Evolutionary conservation across 2,113 vertebrate genomes (phyloP).

Genomic region (Catharus bicknelli): DNA sequence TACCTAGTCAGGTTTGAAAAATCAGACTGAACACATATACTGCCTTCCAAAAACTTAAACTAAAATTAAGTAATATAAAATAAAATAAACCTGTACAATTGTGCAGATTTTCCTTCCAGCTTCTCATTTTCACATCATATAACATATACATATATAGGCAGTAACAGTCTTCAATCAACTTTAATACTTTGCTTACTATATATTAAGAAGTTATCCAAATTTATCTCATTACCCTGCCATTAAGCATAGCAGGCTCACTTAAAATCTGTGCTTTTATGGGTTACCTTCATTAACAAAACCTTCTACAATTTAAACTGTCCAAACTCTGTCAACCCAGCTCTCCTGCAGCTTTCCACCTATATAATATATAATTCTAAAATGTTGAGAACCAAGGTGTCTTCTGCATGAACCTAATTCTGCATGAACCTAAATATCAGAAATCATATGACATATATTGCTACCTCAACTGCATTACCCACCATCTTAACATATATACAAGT

Average conservation of each 20-base stretch:
- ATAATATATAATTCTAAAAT: background rate
- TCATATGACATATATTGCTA: background rate
- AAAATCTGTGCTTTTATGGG: background rate
- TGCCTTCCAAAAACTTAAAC: background rate
- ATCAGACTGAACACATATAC: background rate
- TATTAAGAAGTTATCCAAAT: background rate
- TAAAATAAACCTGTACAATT: background rate
- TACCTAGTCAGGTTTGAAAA: background rate
- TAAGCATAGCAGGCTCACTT: background rate
- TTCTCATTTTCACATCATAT: background rate
- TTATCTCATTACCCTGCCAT: background rate
- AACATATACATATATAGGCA: background rate
- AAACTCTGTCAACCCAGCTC: background rate
- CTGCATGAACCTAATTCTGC: background rate
- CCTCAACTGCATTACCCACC: background rate
- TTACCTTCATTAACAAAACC: background rate
- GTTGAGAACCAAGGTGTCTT: background rate
- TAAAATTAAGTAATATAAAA: background rate
- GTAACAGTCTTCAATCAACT: background rate
- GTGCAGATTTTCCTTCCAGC: background rate
- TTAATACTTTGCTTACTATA: background rate
- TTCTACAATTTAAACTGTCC: background rate
- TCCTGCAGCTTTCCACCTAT: background rate
- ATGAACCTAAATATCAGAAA: background rate
- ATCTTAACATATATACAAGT: rapidly evolving